Base-by-base conservation (phyloP, 2,797 vertebrate genomes). In the Microchirus variegatus region DNA sequence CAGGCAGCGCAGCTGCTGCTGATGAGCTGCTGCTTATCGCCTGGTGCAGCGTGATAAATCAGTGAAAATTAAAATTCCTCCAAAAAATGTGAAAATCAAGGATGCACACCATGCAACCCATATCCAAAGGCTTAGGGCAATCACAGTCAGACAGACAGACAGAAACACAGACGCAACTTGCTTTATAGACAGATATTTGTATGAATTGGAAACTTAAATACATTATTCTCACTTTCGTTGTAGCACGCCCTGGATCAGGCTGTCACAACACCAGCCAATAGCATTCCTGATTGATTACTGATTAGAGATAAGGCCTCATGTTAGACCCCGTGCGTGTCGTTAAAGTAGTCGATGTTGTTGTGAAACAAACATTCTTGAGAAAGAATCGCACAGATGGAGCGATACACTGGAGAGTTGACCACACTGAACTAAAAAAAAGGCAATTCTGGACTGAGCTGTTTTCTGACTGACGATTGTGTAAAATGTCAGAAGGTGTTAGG, bases 251-350 rank as follows among this genome's bases (percentile, higher is more conserved):
- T 68, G 36, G 59, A 19, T 80, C 50, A 52, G 31, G 31, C 49
- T 67, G 59, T 82, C 63, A 58, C 41, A 49, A 61, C 49, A 43
- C 64, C 16, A 43, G 59, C 61, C 53, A 73, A 38, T 59, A 63
- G 18, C 16, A 7, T 35, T 59, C 35, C 41, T 56, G 10, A 31
- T 31, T 53, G 56, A 57, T 79, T 74, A 63, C 44, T 71, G 81
- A 79, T 77, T 62, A 63, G 63, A 57, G 62, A 37, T 11, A 3
- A 80, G 66, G 68, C 22, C 26, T 69, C 51, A 6, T 67, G 75
- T 19, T 70, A 67, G 53, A 71, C 46, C 47, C 31, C 38, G 31
- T 13, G 5, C 1, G 3, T 14, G 35, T 42, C 47, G 17, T 56
- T 58, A 40, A 2, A 50, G 22, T 52, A 37, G 13, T 10, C 17